Evolutionary conservation across 64 coral and sea anemone species (phyloP).

Genomic region (Stichodactyla mertensii): DNA sequence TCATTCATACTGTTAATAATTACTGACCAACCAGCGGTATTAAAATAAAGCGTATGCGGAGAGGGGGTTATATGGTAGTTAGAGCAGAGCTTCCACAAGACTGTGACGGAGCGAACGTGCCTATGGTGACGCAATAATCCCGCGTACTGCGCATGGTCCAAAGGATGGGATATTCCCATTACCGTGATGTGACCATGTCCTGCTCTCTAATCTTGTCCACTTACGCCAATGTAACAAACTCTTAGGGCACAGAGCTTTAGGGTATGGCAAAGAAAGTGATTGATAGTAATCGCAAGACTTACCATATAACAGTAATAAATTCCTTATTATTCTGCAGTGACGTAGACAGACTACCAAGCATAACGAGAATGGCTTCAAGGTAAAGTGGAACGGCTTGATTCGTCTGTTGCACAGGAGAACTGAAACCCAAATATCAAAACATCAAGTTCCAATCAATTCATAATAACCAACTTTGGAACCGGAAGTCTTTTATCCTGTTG

Average conservation of each 20-base stretch:
- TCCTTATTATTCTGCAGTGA: slow-evolving; percentile 88
- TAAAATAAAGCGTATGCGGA: too few species aligned
- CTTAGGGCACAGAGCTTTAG: background rate
- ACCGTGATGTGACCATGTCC: too few species aligned
- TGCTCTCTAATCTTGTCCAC: too few species aligned
- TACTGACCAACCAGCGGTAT: too few species aligned
- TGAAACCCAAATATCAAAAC: background rate
- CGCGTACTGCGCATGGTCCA: too few species aligned
- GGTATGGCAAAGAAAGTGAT: background rate
- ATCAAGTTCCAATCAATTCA: background rate
- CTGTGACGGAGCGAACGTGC: too few species aligned
- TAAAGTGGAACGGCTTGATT: slow-evolving; percentile 80
- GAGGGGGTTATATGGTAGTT: too few species aligned
- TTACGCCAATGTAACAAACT: background rate
- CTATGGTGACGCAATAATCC: too few species aligned
- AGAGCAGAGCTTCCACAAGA: too few species aligned
- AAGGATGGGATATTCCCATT: too few species aligned
- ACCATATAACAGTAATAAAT: slow-evolving; percentile 97
- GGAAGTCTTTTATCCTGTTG: background rate
- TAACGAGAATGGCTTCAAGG: slow-evolving; percentile 90
- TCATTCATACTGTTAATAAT: too few species aligned
- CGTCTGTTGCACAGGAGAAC: slow-evolving; percentile 47
- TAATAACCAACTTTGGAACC: background rate
- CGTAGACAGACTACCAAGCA: slow-evolving; percentile 79
- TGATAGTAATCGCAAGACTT: background rate